A percentile compares a stretch with the other conserved stretches of the same genome.
Conservation (phyloP, 1,140 invertebrate genomes). For the Lucilia sericata region DNA sequence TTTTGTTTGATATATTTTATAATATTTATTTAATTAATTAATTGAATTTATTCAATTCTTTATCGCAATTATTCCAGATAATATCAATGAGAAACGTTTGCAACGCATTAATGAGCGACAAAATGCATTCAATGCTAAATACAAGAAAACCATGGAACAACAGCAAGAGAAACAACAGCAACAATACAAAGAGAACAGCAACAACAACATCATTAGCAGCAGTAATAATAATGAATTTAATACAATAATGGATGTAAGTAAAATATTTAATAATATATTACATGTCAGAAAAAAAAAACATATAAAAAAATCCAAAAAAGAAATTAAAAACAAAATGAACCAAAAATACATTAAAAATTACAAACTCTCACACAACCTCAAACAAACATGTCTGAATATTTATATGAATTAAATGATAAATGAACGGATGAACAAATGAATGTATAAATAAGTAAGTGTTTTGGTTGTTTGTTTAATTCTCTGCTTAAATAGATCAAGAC, state of each 20-base stretch:
- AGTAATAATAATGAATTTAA: conserved; percentile 66
- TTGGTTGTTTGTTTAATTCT: background rate
- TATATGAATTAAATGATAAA: background rate
- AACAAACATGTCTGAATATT: background rate
- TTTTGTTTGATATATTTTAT: too few species aligned
- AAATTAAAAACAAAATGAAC: background rate
- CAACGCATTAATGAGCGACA: conserved; percentile 74
- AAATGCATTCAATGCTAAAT: conserved; percentile 76
- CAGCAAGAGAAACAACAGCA: conserved; percentile 64
- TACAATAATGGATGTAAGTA: conserved; percentile 67
- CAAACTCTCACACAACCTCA: background rate
- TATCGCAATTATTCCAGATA: conserved; percentile 67
- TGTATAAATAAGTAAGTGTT: background rate
- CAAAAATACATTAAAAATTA: background rate
- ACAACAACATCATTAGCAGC: conserved; percentile 65
- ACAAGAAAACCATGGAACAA: conserved; percentile 69
- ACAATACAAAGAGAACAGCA: conserved; percentile 63
- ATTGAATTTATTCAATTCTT: background rate
- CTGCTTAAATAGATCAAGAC: background rate
- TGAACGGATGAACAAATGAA: background rate
- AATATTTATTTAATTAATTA: conserved; percentile 39
- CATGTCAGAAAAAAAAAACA: background rate
- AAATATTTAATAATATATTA: background rate
- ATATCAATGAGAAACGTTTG: conserved; percentile 72
- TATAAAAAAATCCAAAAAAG: background rate